Evolutionary conservation across 2,888 invertebrate species (phyloP), one percentile per base, ranked within the genome.

Genomic region (Agriotes lineatus): DNA sequence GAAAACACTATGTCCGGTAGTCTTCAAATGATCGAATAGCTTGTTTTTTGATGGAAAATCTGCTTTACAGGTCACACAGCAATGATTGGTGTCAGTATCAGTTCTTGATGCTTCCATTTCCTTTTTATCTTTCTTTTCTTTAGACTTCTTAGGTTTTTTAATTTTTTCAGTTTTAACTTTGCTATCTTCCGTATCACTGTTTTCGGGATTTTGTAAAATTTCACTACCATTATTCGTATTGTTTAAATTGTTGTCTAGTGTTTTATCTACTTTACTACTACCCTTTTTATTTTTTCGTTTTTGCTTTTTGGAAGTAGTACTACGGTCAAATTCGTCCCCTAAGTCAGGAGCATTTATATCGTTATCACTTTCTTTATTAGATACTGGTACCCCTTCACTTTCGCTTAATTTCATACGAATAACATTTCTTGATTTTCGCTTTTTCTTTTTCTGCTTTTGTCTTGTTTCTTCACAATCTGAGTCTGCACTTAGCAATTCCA

Each of bases 21-120:
- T 90, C 83, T 95, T 94, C 50, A 97, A 88, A 85, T 97, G 97
- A 58, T 93, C 91, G 86, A 96, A 97, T 56, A 97, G 85, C 85
- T 95, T 96, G 85, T 96, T 96, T n/a, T 96, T 94, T 2, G 96
- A 95, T 35, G 89, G 84, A 82, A 95, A 96, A 69, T 87, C 88
- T 58, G 88, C 83, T 77, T 91, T 88, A 81, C 97, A 97, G 10
- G 91, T 89, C 10, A 90, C 91, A 84, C 96, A 97, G 70, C 78
- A 82, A 75, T 85, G 84, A 52, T 76, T 61, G 37, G 76, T 74
- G 10, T 69, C 60, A 16, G 33, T 45, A 9, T 12, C 35, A 30
- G 35, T 10, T 67, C 50, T 54, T 69, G 62, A 63, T 66, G 39
- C 52, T 14, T 42, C 65, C 56, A 72, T 73, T 56, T 74, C 37